Base-by-base conservation (phyloP, 1,140 invertebrate genomes). In the Tenebrio molitor region DNA sequence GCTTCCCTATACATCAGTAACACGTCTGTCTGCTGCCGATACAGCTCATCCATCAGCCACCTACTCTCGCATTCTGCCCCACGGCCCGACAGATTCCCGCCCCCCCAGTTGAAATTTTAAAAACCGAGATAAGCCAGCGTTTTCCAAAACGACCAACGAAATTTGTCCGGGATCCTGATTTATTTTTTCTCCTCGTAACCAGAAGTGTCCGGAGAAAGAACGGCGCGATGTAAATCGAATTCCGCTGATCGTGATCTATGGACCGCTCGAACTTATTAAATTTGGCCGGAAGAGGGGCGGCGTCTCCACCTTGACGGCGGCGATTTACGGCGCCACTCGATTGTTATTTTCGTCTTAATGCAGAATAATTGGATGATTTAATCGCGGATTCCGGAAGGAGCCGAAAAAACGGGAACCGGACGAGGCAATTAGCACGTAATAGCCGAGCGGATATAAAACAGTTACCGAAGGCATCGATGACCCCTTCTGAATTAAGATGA, bases 1-100 rank as follows among this genome's bases (percentile, higher is more conserved):
- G 67, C 39, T 68, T 69, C 68, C 69, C 73, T 68, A 75, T 77
- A 77, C 75, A 77, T 75, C 75, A 75, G 73, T 75, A 75, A 69
- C 75, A 62, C 71, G 76, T 77, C 76, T 73, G 71, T 76, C 72
- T 71, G 53, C 50, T 68, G 53, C 68, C 76, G 71, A 77, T 77
- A 75, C 68, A 71, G 23, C 68, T 71, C 74, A 75, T 77, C 73
- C 63, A 77, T 77, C 76, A 77, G 76, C 68, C 66, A 65, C 73
- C 39, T 74, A 58, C 50, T 58, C 50, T 58, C 50, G 50, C 50
- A 58, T 58, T 58, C 50, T 25, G 15, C 12, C 21, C 2, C 46
- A 53, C 17, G 10, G 8, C 23, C 21, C n/a, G 50, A 25, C 50
- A 19, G 44, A 50, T 50, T 50, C 50, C 23, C 1, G 12, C 4